A percentile compares a stretch with the other conserved stretches of the same genome.
Evolutionary conservation across 2,113 vertebrate genomes (phyloP).

Genomic region (Ailurus styani): DNA sequence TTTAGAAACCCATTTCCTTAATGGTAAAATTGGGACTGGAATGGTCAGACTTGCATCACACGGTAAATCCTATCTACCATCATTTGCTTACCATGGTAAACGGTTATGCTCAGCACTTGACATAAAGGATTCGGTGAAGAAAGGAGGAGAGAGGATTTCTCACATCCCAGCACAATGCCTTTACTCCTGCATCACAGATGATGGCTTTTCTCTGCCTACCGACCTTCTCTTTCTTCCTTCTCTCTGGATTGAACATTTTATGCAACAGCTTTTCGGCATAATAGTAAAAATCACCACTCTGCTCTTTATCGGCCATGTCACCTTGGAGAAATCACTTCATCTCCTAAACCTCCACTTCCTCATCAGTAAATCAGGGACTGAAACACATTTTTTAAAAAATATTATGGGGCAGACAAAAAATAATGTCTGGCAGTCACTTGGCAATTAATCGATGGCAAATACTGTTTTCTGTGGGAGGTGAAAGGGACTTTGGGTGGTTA

Average conservation of each 20-base stretch:
- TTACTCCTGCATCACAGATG: neutral
- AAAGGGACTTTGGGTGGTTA: neutral
- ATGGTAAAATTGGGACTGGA: neutral
- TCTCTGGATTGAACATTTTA: neutral
- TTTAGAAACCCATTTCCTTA: neutral
- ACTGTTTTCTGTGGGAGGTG: neutral
- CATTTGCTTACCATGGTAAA: fast-evolving
- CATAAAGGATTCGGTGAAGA: neutral
- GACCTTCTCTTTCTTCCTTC: neutral
- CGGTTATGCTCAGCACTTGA: no score
- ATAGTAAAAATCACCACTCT: neutral
- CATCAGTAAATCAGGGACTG: neutral
- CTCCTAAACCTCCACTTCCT: neutral
- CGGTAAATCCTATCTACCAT: fast-evolving
- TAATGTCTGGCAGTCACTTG: neutral
- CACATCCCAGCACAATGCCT: fast-evolving
- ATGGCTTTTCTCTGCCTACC: neutral
- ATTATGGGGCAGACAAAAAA: neutral
- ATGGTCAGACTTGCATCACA: neutral
- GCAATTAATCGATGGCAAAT: neutral
- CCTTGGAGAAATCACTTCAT: neutral
- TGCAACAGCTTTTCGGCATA: neutral
- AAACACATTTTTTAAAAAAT: neutral
- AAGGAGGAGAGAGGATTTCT: neutral
- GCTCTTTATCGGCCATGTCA: neutral